Conservation (phyloP, 2,797 vertebrate genomes). For the Hapalemur alaotrensis region DNA sequence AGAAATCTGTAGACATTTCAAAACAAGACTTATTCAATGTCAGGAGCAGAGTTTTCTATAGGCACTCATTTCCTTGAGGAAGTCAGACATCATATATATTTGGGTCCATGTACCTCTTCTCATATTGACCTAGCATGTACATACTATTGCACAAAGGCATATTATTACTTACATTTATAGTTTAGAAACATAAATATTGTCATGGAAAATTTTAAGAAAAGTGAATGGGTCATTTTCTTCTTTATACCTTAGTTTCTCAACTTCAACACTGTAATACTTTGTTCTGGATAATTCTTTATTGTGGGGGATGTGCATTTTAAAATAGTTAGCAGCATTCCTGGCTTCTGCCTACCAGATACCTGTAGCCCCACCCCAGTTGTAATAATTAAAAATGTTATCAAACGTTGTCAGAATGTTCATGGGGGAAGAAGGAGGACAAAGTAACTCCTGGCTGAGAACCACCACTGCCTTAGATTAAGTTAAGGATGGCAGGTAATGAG, state of each 20-base stretch:
- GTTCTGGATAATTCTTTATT: not conserved
- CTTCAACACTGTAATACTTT: not conserved
- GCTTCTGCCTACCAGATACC: not conserved
- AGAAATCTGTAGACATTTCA: not conserved
- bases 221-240: not conserved
- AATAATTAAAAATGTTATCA: not conserved
- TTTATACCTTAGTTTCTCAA: not conserved
- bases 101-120: not conserved
- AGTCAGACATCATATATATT: not conserved
- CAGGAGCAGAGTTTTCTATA: not conserved
- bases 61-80: not conserved
- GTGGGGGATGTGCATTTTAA: not conserved
- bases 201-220: not conserved
- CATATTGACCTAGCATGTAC: not conserved
- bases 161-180: not conserved
- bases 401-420: not conserved
- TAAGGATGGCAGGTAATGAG: not conserved
- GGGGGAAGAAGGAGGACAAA: not conserved
- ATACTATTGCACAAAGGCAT: not conserved
- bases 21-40: not conserved
- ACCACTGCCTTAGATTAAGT: not conserved
- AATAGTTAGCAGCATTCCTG: not conserved
- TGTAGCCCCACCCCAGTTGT: not conserved
- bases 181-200: not conserved
- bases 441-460: not conserved